Base-by-base conservation (phyloP, 1,140 invertebrate genomes). In the Chelonus insularis region DNA sequence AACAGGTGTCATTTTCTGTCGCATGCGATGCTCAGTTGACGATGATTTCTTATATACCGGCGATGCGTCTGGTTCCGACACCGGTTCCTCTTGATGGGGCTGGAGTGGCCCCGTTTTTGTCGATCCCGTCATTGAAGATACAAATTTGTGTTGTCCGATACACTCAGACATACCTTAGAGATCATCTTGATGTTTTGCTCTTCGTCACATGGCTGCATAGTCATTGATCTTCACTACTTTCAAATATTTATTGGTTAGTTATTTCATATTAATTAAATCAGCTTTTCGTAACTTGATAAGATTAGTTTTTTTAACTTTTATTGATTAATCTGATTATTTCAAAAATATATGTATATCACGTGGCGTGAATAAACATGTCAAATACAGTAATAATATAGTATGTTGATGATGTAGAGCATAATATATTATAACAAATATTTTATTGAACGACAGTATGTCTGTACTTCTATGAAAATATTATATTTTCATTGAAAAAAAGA, bases 121-220 rank as follows among this genome's bases (percentile, higher is more conserved):
- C 63, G 73, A 72, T 62, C 74, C 73, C 64, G 75, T 72, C 69
- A 75, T 76, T 50, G 68, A 72, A 68, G 63, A 69, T 21, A 68
- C 43, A 48, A 63, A 23, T 51, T 60, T 18, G 36, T 54, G 50
- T 12, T 5, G 29, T 5, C 37, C 69, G 56, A 66, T 58, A 57
- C 72, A 75, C 69, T 69, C 70, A 59, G 68, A 71, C 77, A 78
- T 75, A 69, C 68, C 45, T 63, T 70, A 67, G 62, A 58, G 72
- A 59, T 73, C 73, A 72, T 76, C 70, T 60, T 62, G 61, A 55
- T 39, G n/a, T 8, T 20, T 39, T 21, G 21, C 58, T 43, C 18
- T 63, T 63, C 29, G 56, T 65, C 43, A 54, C 47, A 51, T 59
- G 47, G 20, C 21, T 25, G 47, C 47, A 4, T 7, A 29, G 7